These are phyloP conservation scores for Amphimallon solstitiale DNA, from an alignment of 2,888 invertebrate species.

Conservation along the genomic window DNA sequence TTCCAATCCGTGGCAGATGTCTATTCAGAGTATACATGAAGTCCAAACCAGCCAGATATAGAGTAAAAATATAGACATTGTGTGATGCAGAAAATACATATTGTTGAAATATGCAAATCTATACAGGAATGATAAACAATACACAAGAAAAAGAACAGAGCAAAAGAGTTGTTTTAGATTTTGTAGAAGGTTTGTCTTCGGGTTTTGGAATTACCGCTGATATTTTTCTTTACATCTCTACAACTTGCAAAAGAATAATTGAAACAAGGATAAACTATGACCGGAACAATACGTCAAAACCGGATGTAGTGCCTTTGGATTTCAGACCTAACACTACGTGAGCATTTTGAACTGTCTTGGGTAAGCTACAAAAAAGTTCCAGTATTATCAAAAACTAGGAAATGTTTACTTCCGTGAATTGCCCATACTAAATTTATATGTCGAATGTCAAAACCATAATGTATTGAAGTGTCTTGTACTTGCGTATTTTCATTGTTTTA, in stretches of 20 bases:
- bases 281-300: not conserved
- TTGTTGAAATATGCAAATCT: not conserved
- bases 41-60: not conserved
- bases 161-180: conserved; percentile 1
- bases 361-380: too few relatives aligned
- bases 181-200: not conserved
- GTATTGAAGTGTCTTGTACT: too few relatives aligned
- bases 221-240: not conserved
- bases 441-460: too few relatives aligned
- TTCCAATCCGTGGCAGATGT: not conserved
- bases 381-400: too few relatives aligned
- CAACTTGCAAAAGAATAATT: not conserved
- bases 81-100: conserved; percentile 1
- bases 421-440: too few relatives aligned
- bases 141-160: not conserved
- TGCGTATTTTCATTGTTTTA: too few relatives aligned
- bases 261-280: not conserved
- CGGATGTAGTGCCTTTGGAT: too few relatives aligned
- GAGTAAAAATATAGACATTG: not conserved
- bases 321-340: too few relatives aligned
- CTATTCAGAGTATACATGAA: not conserved
- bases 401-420: too few relatives aligned
- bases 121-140: too few relatives aligned
- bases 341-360: too few relatives aligned
- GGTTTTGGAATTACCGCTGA: not conserved